phyloP scores from a whole-genome alignment of 2,888 invertebrate genomes.

The Labia minor region DNA sequence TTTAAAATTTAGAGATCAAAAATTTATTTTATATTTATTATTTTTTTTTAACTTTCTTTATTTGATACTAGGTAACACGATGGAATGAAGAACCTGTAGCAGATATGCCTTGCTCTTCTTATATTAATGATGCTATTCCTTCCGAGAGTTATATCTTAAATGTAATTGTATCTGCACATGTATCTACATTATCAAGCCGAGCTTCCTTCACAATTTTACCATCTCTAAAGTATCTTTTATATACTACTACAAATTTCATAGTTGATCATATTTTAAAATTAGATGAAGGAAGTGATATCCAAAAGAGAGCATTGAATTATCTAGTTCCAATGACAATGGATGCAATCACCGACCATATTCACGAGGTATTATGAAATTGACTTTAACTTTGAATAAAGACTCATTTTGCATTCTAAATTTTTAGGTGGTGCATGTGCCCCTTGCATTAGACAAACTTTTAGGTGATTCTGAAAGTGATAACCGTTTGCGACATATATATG shows the following conservation, averaged over 20 bases:
- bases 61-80: not conserved
- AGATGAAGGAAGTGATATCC: conserved; percentile 50
- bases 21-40: not conserved
- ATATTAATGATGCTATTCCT: conserved; percentile 66
- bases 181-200: conserved; percentile 51
- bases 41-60: not conserved
- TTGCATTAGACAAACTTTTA: conserved; percentile 50
- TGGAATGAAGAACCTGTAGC: conserved; percentile 47
- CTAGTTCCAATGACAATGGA: conserved; percentile 68
- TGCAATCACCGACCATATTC: conserved; percentile 60
- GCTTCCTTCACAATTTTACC: conserved; percentile 47
- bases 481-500: conserved; percentile 51
- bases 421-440: conserved; percentile 37
- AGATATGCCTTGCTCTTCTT: conserved; percentile 53
- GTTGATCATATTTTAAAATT: conserved; percentile 47
- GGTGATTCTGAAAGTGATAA: conserved; percentile 54
- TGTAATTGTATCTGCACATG: conserved; percentile 52
- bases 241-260: conserved; percentile 52
- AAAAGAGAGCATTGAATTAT: conserved; percentile 52
- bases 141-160: conserved; percentile 73
- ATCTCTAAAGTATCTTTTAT: conserved; percentile 52
- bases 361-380: conserved; percentile 39
- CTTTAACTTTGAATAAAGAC: conserved; percentile 13
- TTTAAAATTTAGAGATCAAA: not conserved
- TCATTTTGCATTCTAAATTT: not conserved